Percentiles rank a stretch among this genome's conserved stretches.
Evolutionary conservation across 2,888 invertebrate genomes (phyloP).

Genomic region (Pachliopta kotzebuea): DNA sequence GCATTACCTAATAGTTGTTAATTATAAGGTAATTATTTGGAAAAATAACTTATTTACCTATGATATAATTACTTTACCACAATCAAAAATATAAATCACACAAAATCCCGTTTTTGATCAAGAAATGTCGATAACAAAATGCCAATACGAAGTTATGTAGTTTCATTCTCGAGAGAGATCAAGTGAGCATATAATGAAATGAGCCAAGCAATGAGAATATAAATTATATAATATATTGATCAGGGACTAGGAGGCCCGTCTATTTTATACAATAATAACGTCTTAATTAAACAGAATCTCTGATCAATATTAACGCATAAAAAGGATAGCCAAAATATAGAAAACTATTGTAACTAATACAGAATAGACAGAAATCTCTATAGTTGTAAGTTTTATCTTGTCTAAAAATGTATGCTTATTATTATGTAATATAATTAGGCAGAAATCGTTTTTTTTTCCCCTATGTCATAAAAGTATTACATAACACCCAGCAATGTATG

Average conservation of each 20-base stretch:
- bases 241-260: slow-evolving; percentile 56
- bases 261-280: slow-evolving; percentile 37
- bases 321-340: neutral
- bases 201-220: slow-evolving; percentile 75
- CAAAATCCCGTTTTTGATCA: slow-evolving; percentile 33
- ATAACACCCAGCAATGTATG: too few species aligned
- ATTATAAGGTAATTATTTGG: too few species aligned
- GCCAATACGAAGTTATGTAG: slow-evolving; percentile 64
- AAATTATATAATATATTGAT: slow-evolving; percentile 74
- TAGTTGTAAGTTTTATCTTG: too few species aligned
- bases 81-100: too few species aligned
- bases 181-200: slow-evolving; percentile 70
- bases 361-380: too few species aligned
- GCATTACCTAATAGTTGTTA: too few species aligned
- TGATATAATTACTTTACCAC: too few species aligned
- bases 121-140: slow-evolving; percentile 51
- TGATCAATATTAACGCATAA: neutral
- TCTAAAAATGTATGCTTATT: too few species aligned
- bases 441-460: too few species aligned
- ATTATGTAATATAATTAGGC: too few species aligned
- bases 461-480: too few species aligned
- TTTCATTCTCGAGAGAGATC: slow-evolving; percentile 58
- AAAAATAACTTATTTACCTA: too few species aligned
- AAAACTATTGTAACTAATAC: neutral
- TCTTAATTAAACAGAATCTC: slow-evolving; percentile 31